Conservation (phyloP, 2,113 vertebrate genomes). For the Orycteropus afer region DNA sequence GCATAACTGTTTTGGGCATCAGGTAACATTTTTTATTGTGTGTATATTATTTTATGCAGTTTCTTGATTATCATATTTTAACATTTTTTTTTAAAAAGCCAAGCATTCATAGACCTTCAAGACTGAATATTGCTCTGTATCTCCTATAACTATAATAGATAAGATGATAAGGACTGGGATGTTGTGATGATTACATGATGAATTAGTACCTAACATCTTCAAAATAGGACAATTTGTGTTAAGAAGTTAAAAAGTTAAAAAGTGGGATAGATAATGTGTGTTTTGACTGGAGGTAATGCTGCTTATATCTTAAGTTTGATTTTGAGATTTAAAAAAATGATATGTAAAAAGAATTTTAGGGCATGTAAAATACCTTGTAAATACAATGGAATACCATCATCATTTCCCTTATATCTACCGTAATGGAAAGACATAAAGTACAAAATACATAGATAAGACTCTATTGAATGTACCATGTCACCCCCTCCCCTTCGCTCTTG, state of each 20-base stretch:
- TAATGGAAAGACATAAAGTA: not conserved
- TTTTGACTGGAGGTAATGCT: not conserved
- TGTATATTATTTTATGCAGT: not conserved
- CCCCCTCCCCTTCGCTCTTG: too few species aligned
- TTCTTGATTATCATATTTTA: not conserved
- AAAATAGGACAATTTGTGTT: not conserved
- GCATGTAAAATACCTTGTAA: not conserved
- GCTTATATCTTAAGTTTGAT: not conserved
- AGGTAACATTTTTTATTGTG: not conserved
- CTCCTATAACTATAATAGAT: not conserved
- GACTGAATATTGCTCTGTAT: not conserved
- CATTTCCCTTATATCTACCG: not conserved
- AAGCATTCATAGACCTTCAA: not conserved
- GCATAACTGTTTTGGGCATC: not conserved
- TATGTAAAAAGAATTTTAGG: not conserved
- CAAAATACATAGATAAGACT: not conserved
- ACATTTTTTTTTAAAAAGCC: not conserved
- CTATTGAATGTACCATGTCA: too few species aligned
- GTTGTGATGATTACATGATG: not conserved
- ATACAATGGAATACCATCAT: not conserved
- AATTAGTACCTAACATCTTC: not conserved
- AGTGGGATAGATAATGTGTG: not conserved
- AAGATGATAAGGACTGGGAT: not conserved
- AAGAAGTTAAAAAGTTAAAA: not conserved
- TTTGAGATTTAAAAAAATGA: not conserved